Base-by-base conservation (phyloP, 2,888 invertebrate species). In the Lepidonotus clava region DNA sequence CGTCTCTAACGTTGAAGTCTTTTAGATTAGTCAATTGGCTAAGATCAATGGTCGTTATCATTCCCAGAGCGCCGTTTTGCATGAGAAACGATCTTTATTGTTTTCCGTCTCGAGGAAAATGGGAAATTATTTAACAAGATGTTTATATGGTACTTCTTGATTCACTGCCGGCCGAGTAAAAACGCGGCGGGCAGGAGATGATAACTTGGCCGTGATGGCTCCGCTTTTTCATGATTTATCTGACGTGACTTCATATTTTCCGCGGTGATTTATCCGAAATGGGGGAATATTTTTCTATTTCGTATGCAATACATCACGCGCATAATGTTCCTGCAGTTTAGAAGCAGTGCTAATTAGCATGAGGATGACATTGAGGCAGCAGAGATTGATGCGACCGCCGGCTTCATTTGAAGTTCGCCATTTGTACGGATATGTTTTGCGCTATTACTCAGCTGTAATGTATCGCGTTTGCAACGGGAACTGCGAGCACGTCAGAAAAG, bases 41-140 rank as follows among this genome's bases (percentile, higher is more conserved):
- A 80, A 80, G 80, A 80, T 80, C 80, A 80, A 80, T 80, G 80
- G 80, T 32, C 80, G 46, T 80, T 80, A 80, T 80, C 80, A 80
- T 18, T 80, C 80, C 80, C 80, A 80, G 32, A 46, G 80, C 80
- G 80, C 46, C 80, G 80, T 80, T 80, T 80, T 80, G 80, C 80
- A 80, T 80, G 80, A 80, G 80, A 80, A 80, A 80, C 80, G 46
- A 80, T 80, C 80, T 80, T 80, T 80, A 80, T 80, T 80, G 80
- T 80, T 80, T 80, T 80, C 80, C 80, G 80, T 80, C 80, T 80
- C 46, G 80, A 80, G 80, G 80, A 80, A 80, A 80, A 80, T 80
- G 80, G 80, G 80, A 80, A 80, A 80, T 80, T 80, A 80, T 80
- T 80, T 80, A 80, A 80, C 80, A 80, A 80, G 80, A 80, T 80